Evolutionary conservation across 2,797 vertebrate genomes (phyloP).

Genomic region (Cryptoblepharus egeriae): DNA sequence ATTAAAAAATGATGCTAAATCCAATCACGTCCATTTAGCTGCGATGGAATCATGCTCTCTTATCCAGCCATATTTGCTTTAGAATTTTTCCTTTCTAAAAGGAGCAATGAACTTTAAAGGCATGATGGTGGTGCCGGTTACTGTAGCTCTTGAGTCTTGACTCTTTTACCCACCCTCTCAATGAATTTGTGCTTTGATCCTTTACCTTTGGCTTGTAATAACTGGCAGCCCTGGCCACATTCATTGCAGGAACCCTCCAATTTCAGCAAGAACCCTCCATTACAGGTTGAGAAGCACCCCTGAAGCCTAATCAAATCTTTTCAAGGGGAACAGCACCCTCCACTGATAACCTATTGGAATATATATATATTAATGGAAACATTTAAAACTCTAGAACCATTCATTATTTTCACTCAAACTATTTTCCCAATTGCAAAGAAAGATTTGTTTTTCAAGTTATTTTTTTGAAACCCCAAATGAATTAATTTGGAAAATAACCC

Average conservation of each 20-base stretch:
- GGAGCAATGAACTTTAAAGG: neutral
- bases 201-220: neutral
- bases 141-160: neutral
- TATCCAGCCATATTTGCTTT: too few relatives aligned
- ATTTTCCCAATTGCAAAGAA: neutral
- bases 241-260: neutral
- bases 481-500: neutral
- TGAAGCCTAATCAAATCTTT: neutral
- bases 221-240: neutral
- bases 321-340: neutral
- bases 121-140: neutral
- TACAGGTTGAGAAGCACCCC: neutral
- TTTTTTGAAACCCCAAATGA: neutral
- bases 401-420: neutral
- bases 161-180: neutral
- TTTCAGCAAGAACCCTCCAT: too few relatives aligned
- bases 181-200: neutral
- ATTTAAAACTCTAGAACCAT: neutral
- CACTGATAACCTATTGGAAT: neutral
- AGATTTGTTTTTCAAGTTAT: neutral
- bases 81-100: too few relatives aligned
- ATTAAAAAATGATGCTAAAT: too few relatives aligned
- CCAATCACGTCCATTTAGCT: too few relatives aligned
- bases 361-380: neutral
- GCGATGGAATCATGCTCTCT: too few relatives aligned